Base-by-base conservation (phyloP, 2,888 invertebrate genomes). In the Andrena bicolor region DNA sequence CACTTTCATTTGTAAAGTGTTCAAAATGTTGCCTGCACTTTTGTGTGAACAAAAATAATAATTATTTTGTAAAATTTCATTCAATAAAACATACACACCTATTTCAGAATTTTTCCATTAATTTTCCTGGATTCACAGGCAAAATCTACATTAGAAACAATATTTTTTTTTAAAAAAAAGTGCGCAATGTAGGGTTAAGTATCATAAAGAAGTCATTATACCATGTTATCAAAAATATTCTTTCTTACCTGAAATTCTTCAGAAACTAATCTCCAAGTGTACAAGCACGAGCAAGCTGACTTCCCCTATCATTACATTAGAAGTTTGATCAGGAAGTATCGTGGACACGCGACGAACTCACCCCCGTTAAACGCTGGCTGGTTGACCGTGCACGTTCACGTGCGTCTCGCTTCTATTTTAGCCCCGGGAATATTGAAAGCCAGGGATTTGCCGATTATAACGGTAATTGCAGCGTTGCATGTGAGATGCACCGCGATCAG, bases 381-480 rank as follows among this genome's bases (percentile, higher is more conserved):
- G 72, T 64, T 53, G 72, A 58, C 60, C 41, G 69, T 58, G 58
- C 49, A 23, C 16, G 41, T 41, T 64, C 64, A 64, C 74, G 74
- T 74, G 74, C 28, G 41, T 0, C 10, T 23, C 16, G 53, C 20
- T 28, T 53, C 51, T 48, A 71, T 78, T 80, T 78, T 66, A 35
- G 56, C 48, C 26, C 35, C 7, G 20, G 1, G 53, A 71, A 53
- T 66, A 77, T 72, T 53, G 78, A 80, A 56, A 49, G 41, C 41
- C 53, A 60, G 61, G 78, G 48, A 78, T 60, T 68, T 56, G 61
- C 32, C 71, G 66, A 78, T 80, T 66, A 58, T 51, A 56, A 30
- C 10, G 26, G 78, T 71, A 68, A 78, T 79, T 72, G 35, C 66
- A 7, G 1, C 48, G 68, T 78, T 78, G 72, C 79, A 72, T 78